A percentile compares a stretch with the other conserved stretches of the same genome.
These are phyloP conservation scores for Papilio protenor DNA, from an alignment of 2,888 invertebrate genomes.

Conservation along the genomic window DNA sequence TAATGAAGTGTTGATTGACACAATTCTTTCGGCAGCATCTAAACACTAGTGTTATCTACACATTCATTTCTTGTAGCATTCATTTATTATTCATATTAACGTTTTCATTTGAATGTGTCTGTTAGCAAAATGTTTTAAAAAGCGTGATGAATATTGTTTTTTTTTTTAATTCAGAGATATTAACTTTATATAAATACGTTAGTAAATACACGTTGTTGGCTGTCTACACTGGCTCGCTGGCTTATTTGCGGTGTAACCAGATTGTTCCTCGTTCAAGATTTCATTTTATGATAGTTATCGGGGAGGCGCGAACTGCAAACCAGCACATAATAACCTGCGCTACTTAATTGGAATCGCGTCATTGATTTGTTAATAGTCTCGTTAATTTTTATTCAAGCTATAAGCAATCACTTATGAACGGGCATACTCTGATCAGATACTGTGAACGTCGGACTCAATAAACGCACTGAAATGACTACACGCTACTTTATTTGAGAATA, in stretches of 20 bases:
- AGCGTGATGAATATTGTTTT: too few relatives aligned
- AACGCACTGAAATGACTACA: slow-evolving; percentile 32
- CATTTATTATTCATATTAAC: too few relatives aligned
- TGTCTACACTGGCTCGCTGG: slow-evolving; percentile 1
- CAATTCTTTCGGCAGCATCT: too few relatives aligned
- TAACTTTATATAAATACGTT: too few relatives aligned
- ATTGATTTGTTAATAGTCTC: slow-evolving; percentile 78
- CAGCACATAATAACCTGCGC: slow-evolving; percentile 65
- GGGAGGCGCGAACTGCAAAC: slow-evolving; percentile 63
- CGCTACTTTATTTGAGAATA: slow-evolving; percentile 47
- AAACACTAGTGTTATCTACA: too few relatives aligned
- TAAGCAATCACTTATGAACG: slow-evolving; percentile 60
- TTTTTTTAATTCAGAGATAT: too few relatives aligned
- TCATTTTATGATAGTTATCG: slow-evolving; percentile 74
- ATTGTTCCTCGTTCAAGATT: slow-evolving; percentile 63
- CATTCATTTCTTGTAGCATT: too few relatives aligned
- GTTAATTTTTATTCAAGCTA: slow-evolving; percentile 70
- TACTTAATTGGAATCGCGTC: slow-evolving; percentile 75
- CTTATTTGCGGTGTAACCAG: slow-evolving; percentile 44
- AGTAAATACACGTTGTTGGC: not conserved
- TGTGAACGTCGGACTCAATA: slow-evolving; percentile 46
- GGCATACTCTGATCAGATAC: slow-evolving; percentile 60
- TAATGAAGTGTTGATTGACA: too few relatives aligned
- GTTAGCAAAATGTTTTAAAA: too few relatives aligned
- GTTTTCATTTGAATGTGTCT: too few relatives aligned